These are phyloP conservation scores for Melanotus villosus DNA, from an alignment of 2,888 invertebrate species.

Conservation along the genomic window DNA sequence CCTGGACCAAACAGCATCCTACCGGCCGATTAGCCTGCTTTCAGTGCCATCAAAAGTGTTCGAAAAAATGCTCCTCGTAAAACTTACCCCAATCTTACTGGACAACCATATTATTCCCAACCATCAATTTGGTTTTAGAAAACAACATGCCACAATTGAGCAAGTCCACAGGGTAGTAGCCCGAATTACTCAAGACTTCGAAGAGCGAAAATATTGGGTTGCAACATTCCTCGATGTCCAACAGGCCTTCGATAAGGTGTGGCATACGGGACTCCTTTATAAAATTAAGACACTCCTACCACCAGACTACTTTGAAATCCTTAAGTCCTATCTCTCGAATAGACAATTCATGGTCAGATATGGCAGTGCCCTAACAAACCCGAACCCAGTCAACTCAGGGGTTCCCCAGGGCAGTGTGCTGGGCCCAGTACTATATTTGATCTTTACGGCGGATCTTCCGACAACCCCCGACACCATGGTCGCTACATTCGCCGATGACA, in stretches of 20 bases:
- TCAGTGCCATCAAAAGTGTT: not conserved
- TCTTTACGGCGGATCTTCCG: no score
- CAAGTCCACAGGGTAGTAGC: constrained; percentile 23
- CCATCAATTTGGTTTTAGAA: constrained; percentile 45
- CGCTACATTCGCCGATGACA: no score
- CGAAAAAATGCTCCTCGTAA: not conserved
- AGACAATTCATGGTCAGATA: not conserved
- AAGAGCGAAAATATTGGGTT: constrained; percentile 3
- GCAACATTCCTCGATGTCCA: no score
- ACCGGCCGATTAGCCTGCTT: constrained; percentile 4
- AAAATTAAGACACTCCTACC: not conserved
- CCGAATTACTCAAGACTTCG: constrained; percentile 16
- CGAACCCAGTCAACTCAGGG: no score
- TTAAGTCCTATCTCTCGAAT: not conserved
- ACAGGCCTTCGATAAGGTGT: no score
- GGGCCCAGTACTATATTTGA: no score
- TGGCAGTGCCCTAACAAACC: no score
- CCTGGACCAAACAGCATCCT: not conserved
- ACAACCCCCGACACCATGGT: no score
- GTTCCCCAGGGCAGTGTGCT: no score
- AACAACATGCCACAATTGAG: constrained; percentile 9
- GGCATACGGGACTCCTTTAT: not conserved
- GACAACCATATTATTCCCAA: not conserved
- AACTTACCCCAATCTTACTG: not conserved
- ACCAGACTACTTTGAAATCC: not conserved